These are phyloP conservation scores for Takifugu bimaculatus DNA, from an alignment of 2,113 vertebrate species.

Conservation along the genomic window DNA sequence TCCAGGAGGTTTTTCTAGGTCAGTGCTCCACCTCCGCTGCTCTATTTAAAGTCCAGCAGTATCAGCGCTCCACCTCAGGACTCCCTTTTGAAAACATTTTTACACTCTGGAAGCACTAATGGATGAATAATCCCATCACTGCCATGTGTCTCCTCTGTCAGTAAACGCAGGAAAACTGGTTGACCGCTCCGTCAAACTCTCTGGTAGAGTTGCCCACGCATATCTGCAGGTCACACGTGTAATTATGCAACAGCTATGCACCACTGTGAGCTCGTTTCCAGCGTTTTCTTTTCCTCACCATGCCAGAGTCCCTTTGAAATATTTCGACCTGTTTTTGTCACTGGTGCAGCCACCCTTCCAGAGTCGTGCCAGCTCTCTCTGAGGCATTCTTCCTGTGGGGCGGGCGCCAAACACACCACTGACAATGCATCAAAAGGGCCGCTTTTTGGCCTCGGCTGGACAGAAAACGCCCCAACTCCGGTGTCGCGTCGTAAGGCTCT, in stretches of 20 bases:
- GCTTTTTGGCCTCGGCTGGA: background rate
- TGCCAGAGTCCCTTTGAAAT: no score
- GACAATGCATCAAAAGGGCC: constrained; percentile 12
- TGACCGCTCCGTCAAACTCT: constrained; percentile 54
- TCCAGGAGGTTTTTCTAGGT: constrained; percentile 28
- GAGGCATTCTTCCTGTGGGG: no score
- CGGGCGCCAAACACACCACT: constrained; percentile 3
- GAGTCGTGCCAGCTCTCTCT: no score
- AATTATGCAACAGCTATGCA: constrained; percentile 16
- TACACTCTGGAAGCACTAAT: constrained; percentile 7
- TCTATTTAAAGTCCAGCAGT: constrained; percentile 46
- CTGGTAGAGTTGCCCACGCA: constrained; percentile 64
- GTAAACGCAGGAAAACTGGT: constrained; percentile 18
- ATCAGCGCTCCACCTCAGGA: constrained; percentile 31
- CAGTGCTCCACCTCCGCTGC: constrained; percentile 26
- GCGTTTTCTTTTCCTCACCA: no score
- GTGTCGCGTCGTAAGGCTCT: background rate
- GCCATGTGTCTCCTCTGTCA: constrained; percentile 4
- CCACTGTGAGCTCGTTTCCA: no score
- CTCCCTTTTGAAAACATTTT: constrained; percentile 15
- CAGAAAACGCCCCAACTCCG: background rate
- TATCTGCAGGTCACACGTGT: constrained; percentile 32
- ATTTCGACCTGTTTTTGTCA: no score
- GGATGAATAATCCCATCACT: constrained; percentile 10
- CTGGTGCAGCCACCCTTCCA: no score